phyloP scores from a whole-genome alignment of 2,797 vertebrate species.

The Enteromius unitaeniatus region DNA sequence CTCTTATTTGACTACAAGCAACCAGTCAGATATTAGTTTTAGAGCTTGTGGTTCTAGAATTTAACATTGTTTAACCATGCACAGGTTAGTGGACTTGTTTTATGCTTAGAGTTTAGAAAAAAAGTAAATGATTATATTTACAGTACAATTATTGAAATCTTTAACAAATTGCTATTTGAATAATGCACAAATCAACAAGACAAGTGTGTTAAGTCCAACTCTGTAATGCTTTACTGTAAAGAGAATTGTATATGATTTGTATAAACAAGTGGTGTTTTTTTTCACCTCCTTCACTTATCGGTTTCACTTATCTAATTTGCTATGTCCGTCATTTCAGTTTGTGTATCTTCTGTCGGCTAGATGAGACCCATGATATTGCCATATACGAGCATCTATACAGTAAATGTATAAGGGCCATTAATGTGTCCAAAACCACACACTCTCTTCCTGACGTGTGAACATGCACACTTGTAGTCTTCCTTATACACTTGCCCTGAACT shows the following conservation, averaged over 20 bases:
- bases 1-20: slow-evolving; percentile 11
- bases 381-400: background rate
- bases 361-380: slow-evolving; percentile 4
- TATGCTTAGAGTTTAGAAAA: background rate
- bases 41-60: slow-evolving; percentile 10
- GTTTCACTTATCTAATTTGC: background rate
- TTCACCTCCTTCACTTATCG: background rate
- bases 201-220: slow-evolving; percentile 29
- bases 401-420: background rate
- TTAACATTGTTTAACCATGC: slow-evolving; percentile 3
- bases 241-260: slow-evolving; percentile 24
- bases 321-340: slow-evolving; percentile 2
- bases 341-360: background rate
- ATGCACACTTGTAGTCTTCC: background rate
- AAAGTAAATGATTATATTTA: background rate
- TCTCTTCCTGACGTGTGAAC: too few relatives aligned
- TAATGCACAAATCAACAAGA: background rate
- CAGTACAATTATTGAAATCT: background rate
- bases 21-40: slow-evolving; percentile 5
- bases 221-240: slow-evolving; percentile 26
- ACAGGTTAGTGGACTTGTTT: slow-evolving; percentile 24
- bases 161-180: slow-evolving; percentile 16
- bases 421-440: background rate
- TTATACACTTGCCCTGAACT: slow-evolving; percentile 6
- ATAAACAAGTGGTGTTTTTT: background rate